phyloP scores from a whole-genome alignment of 2,888 invertebrate genomes.

The Aleiodes alternator region DNA sequence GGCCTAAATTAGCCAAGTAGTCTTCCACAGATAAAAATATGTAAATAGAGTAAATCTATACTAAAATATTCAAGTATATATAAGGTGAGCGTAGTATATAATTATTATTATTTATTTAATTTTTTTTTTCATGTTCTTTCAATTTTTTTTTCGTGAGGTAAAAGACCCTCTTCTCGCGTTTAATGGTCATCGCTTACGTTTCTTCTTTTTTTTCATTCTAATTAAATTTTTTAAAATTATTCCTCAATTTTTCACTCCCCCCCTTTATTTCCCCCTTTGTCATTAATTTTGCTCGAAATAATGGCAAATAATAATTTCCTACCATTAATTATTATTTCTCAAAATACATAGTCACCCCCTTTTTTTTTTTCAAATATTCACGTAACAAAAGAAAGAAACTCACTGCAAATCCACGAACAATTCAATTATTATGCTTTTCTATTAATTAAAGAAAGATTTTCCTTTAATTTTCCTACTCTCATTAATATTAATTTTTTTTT shows the following conservation, averaged over 20 bases:
- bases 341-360: slow-evolving; percentile 34
- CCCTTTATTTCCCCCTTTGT: slow-evolving; percentile 43
- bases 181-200: slow-evolving; percentile 65
- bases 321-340: slow-evolving; percentile 15
- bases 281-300: slow-evolving; percentile 19
- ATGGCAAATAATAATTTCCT: background rate
- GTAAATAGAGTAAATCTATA: slow-evolving; percentile 76
- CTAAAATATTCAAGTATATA: slow-evolving; percentile 76
- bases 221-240: slow-evolving; percentile 60
- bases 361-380: background rate
- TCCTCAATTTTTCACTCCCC: slow-evolving; percentile 57
- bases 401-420: slow-evolving; percentile 27
- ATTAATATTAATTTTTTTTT: slow-evolving; percentile 14
- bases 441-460: slow-evolving; percentile 21
- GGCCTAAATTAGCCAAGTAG: slow-evolving; percentile 75
- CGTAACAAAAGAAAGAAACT: background rate
- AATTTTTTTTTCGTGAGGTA: slow-evolving; percentile 65
- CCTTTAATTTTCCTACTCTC: slow-evolving; percentile 11
- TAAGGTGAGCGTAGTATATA: slow-evolving; percentile 74
- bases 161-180: slow-evolving; percentile 70
- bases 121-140: background rate
- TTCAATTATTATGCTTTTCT: slow-evolving; percentile 48
- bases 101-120: slow-evolving; percentile 62
- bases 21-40: slow-evolving; percentile 76
- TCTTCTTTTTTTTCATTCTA: slow-evolving; percentile 46